phyloP scores from a whole-genome alignment of 2,113 vertebrate genomes.

The Aspiorhynchus laticeps region DNA sequence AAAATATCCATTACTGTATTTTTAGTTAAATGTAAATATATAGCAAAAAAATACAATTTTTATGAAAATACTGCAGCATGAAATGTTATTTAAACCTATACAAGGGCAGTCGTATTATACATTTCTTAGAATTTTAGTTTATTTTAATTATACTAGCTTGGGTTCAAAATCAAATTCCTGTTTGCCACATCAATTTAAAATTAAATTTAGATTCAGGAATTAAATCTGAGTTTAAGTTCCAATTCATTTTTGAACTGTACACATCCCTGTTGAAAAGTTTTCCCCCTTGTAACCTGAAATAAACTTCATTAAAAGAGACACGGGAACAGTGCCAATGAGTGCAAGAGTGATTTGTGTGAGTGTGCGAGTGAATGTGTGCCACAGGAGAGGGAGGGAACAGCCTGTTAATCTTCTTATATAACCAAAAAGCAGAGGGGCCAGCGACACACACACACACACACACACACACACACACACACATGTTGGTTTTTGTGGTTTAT shows the following conservation, averaged over 20 bases:
- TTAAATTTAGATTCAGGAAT: not conserved
- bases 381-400: not conserved
- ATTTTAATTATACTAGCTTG: not conserved
- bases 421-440: conserved; percentile 11
- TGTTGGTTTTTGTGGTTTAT: too few relatives aligned
- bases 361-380: not conserved
- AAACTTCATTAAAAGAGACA: not conserved
- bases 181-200: not conserved
- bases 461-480: not conserved
- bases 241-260: not conserved
- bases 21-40: too few relatives aligned
- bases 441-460: not conserved
- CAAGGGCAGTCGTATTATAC: not conserved
- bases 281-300: not conserved
- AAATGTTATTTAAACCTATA: not conserved
- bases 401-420: conserved; percentile 44
- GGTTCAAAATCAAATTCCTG: not conserved
- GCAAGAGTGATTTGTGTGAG: conserved; percentile 20
- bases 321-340: not conserved
- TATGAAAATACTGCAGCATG: too few relatives aligned
- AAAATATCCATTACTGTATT: too few relatives aligned
- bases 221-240: not conserved
- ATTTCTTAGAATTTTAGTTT: not conserved
- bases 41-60: too few relatives aligned
- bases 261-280: not conserved